A percentile compares a stretch with the other conserved stretches of the same genome.
Conservation (phyloP, 2,113 vertebrate species). For the Ailurus styani region DNA sequence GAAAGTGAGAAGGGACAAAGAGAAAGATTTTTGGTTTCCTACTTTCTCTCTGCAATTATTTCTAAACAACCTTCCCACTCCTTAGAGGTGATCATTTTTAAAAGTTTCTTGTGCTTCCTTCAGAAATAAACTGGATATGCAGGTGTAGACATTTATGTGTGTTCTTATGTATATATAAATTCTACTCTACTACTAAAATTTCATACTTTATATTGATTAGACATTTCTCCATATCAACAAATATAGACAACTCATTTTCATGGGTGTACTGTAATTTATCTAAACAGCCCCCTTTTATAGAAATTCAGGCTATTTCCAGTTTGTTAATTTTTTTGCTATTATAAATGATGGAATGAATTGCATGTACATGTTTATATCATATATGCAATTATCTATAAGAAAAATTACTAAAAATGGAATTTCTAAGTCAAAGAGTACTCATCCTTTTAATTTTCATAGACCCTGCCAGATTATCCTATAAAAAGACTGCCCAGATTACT, state of each 20-base stretch:
- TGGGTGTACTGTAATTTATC: background rate
- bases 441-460: background rate
- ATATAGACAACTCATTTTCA: background rate
- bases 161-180: background rate
- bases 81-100: background rate
- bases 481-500: background rate
- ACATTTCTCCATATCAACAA: background rate
- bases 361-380: background rate
- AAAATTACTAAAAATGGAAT: background rate
- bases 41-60: background rate
- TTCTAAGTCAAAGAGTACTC: background rate
- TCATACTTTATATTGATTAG: background rate
- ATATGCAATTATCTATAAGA: background rate
- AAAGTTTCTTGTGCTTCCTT: background rate
- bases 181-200: background rate
- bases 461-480: background rate
- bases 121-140: background rate
- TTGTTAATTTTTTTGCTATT: background rate
- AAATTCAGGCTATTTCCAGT: background rate
- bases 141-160: background rate
- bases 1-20: background rate
- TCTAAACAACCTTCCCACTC: background rate
- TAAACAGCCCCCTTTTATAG: background rate
- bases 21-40: background rate
- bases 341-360: background rate